Evolutionary conservation across 2,797 vertebrate genomes (phyloP), one percentile per base, ranked within the genome.

Genomic region (Benthosema pterotum): DNA sequence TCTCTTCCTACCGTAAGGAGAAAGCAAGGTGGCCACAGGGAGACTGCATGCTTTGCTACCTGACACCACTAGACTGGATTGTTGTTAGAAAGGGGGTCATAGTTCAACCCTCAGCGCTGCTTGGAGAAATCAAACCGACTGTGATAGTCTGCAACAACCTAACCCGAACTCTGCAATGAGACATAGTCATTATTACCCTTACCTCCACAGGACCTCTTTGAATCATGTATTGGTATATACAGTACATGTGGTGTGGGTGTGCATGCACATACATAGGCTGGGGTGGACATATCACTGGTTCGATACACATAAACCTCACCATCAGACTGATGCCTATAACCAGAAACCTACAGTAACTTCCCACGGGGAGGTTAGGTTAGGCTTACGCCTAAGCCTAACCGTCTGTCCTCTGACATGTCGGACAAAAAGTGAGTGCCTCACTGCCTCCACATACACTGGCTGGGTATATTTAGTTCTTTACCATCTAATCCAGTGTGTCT

Each of bases 1-100:
- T 71, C 66, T 48, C 85, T 73, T 87, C 65, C 65, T 85, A 83
- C 57, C n/a, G n/a, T n/a, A n/a, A n/a, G 63, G 65, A 42, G 57
- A 55, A 62, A 87, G 86, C 71, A 80, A 86, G 78, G 43, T 48
- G 72, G 68, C 50, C 63, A n/a, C n/a, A 22, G 52, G 72, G 65
- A 67, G 63, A 61, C 69, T 63, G 57, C 69, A 59, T 18, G 52
- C 74, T 66, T 69, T 71, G 76, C 65, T 48, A 69, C 78, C 51
- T 42, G 65, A 84, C 58, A 84, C 66, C 1, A 42, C 69, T n/a
- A 57, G 68, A 52, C 59, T 49, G 58, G 50, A 52, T 43, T 22
- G 49, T 17, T 61, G 49, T 46, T 60, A 43, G 52, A 80, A 87
- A 83, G 56, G 49, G 63, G 76, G 85, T 86, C 79, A 82, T 58